phyloP scores from a whole-genome alignment of 2,797 vertebrate species.

The Lepus townsendii region DNA sequence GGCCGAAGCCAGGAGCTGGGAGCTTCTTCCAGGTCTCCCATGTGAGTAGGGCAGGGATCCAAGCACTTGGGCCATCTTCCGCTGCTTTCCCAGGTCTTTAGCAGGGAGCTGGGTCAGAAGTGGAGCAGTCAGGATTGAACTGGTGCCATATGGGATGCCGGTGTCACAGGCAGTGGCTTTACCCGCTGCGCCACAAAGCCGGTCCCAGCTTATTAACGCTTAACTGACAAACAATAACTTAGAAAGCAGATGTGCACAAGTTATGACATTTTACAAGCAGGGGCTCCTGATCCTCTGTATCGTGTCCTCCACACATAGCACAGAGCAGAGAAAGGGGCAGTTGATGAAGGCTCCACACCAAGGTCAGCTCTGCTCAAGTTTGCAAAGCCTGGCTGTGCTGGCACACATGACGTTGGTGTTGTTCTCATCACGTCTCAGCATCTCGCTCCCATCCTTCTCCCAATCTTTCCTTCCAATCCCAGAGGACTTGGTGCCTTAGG shows the following conservation, averaged over 20 bases:
- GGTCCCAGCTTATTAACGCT: too few species aligned
- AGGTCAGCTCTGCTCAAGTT: constrained; percentile 9
- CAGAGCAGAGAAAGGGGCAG: neutral
- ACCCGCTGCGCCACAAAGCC: too few species aligned
- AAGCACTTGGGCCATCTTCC: too few species aligned
- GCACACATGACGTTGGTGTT: constrained; percentile 50
- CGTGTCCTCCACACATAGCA: constrained; percentile 7
- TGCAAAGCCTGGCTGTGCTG: constrained; percentile 46
- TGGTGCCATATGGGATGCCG: too few species aligned
- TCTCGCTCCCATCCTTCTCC: constrained; percentile 1
- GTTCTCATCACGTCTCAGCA: constrained; percentile 57
- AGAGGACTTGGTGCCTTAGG: neutral
- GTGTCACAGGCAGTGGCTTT: too few species aligned
- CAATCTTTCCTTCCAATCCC: constrained; percentile 29
- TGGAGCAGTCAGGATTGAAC: too few species aligned
- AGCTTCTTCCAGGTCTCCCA: too few species aligned
- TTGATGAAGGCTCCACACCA: neutral
- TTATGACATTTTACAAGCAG: neutral
- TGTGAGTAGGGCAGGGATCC: too few species aligned
- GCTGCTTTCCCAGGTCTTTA: too few species aligned
- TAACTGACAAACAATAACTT: neutral
- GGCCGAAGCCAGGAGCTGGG: too few species aligned
- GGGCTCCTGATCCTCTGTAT: neutral
- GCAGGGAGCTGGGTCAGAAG: too few species aligned
- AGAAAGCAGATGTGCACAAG: constrained; percentile 41